phyloP scores from a whole-genome alignment of 92 coral and sea anemone species.

The Epizoanthus stellaris region DNA sequence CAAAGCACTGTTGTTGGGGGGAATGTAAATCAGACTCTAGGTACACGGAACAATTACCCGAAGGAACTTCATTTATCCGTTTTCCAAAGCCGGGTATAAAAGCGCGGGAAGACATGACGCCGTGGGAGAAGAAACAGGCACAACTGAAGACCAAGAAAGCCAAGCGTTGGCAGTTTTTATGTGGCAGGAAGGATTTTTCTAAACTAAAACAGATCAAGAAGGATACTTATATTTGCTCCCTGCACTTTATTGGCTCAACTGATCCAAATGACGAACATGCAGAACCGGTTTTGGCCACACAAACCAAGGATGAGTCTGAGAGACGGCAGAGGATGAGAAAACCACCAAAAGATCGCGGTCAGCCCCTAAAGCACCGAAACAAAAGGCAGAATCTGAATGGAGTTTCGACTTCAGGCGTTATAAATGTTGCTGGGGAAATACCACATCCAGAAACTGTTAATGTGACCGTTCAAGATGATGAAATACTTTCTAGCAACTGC shows the following conservation, averaged over 20 bases:
- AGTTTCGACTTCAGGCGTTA: background rate
- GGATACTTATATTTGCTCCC: conserved; percentile 23
- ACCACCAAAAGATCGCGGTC: conserved; percentile 30
- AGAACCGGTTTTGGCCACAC: conserved; percentile 28
- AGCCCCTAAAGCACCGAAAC: background rate
- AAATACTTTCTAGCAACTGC: no score
- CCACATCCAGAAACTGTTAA: background rate
- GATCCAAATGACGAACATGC: no score
- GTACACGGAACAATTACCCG: background rate
- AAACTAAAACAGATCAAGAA: conserved; percentile 30
- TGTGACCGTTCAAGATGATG: background rate
- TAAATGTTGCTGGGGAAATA: background rate
- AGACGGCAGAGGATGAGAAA: conserved; percentile 17
- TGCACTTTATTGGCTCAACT: conserved; percentile 3
- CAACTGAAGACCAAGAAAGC: conserved; percentile 25
- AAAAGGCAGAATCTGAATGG: conserved; percentile 7
- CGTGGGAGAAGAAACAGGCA: conserved; percentile 21
- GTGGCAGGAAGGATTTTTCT: conserved; percentile 23
- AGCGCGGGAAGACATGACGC: conserved; percentile 12
- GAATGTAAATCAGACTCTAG: conserved; percentile 14
- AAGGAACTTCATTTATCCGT: conserved; percentile 18
- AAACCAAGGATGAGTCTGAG: conserved; percentile 22
- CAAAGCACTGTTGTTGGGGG: background rate
- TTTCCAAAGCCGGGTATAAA: conserved; percentile 14
- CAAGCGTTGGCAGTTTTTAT: conserved; percentile 32